A percentile compares a stretch with the other conserved stretches of the same genome.
phyloP scores from a whole-genome alignment of 2,888 invertebrate species.

The Priapulus caudatus region DNA sequence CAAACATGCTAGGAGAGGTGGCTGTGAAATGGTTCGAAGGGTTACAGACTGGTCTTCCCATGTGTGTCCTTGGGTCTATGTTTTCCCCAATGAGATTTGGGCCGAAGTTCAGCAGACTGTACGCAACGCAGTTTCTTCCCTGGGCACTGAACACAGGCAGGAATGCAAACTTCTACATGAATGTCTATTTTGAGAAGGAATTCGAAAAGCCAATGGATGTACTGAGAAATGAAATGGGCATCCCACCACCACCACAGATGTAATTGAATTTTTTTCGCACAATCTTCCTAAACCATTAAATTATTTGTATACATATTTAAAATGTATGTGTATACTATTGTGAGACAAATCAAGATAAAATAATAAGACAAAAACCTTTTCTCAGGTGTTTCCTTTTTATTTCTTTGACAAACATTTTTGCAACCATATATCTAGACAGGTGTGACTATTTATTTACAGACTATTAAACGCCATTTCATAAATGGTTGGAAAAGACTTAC shows the following conservation, averaged over 20 bases:
- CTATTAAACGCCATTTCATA: no score
- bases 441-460: no score
- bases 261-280: no score
- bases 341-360: no score
- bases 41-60: conserved; percentile 82
- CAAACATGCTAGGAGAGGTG: conserved; percentile 72
- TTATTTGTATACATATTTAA: no score
- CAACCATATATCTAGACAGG: no score
- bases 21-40: conserved; percentile 97
- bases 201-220: conserved; percentile 77
- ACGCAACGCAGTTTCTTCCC: conserved; percentile 61
- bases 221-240: conserved; percentile 65
- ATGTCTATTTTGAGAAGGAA: conserved; percentile 79
- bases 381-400: no score
- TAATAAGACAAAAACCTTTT: no score
- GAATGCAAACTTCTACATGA: conserved; percentile 64
- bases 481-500: no score
- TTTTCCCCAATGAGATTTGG: conserved; percentile 78
- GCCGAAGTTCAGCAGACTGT: conserved; percentile 54
- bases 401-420: no score
- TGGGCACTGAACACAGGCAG: conserved; percentile 72
- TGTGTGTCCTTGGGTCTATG: conserved; percentile 85
- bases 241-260: conserved; percentile 41
- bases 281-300: no score
- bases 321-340: no score